phyloP scores from a whole-genome alignment of 2,797 vertebrate species.

The Arnoldichthys spilopterus region DNA sequence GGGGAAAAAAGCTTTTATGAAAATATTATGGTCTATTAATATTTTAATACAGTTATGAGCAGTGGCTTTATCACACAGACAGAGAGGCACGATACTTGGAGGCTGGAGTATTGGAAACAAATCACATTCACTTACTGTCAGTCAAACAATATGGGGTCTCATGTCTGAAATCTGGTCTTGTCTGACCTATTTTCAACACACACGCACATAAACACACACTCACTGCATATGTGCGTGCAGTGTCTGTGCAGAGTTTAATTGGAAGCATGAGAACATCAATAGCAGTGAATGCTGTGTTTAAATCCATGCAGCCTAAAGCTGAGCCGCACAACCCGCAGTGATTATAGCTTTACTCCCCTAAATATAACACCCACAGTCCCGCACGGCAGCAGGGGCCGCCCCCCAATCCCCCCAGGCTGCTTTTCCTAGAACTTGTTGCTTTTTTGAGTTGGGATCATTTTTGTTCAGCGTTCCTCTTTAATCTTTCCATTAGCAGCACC shows the following conservation, averaged over 20 bases:
- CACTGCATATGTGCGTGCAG: not conserved
- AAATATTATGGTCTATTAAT: no score
- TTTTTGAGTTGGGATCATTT: not conserved
- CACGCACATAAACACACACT: not conserved
- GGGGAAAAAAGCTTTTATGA: no score
- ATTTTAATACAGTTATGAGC: no score
- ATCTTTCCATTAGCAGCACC: conserved; percentile 23
- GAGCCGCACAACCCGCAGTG: conserved; percentile 8
- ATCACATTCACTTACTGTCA: no score
- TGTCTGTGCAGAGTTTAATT: not conserved
- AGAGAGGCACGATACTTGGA: no score
- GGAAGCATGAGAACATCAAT: not conserved
- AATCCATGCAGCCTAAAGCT: not conserved
- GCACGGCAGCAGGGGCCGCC: not conserved
- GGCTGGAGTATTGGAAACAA: no score
- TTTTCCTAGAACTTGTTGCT: not conserved
- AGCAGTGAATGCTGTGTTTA: not conserved
- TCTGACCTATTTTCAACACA: no score
- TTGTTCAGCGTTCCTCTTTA: conserved; percentile 8
- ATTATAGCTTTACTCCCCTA: conserved; percentile 6
- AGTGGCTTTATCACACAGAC: no score
- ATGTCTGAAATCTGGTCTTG: no score
- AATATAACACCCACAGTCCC: not conserved
- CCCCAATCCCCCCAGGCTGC: not conserved
- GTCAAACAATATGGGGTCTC: no score